A percentile compares a stretch with the other conserved stretches of the same genome.
Conservation (phyloP, 2,888 invertebrate species). For the Cataglyphis rosenhaueri region DNA sequence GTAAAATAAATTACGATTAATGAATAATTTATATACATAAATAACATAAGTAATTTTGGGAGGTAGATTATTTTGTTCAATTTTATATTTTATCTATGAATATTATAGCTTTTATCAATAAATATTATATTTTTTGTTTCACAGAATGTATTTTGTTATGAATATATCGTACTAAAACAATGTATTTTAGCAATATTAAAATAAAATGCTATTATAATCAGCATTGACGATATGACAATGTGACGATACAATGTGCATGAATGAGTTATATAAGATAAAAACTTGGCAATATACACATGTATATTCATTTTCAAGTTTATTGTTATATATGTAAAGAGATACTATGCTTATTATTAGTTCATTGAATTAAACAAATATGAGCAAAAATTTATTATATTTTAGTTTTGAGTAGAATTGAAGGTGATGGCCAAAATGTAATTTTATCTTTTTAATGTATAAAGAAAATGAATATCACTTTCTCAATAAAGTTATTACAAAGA, state of each 20-base stretch:
- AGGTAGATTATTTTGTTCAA: conserved; percentile 7
- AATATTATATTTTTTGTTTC: conserved; percentile 9
- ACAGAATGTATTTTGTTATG: not conserved
- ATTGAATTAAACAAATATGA: conserved; percentile 4
- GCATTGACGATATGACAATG: not conserved
- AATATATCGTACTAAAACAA: conserved; percentile 10
- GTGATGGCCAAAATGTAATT: conserved; percentile 52
- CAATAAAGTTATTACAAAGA: conserved; percentile 55
- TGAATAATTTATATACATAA: conserved; percentile 19
- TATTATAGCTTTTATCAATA: not conserved
- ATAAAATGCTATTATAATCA: conserved; percentile 19
- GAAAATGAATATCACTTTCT: conserved; percentile 44
- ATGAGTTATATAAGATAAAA: conserved; percentile 11
- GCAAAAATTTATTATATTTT: conserved; percentile 27
- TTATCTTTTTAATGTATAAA: conserved; percentile 47
- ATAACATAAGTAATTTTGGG: not conserved
- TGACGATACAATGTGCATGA: not conserved
- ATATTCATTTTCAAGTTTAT: conserved; percentile 10
- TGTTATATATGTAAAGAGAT: not conserved
- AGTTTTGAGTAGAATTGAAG: conserved; percentile 19
- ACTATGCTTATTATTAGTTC: not conserved
- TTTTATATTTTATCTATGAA: not conserved
- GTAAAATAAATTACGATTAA: conserved; percentile 5
- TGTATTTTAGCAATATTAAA: conserved; percentile 35
- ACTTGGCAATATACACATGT: conserved; percentile 19